Evolutionary conservation across 2,113 vertebrate genomes (phyloP), one percentile per base, ranked within the genome.

Genomic region (Eolophus roseicapilla): DNA sequence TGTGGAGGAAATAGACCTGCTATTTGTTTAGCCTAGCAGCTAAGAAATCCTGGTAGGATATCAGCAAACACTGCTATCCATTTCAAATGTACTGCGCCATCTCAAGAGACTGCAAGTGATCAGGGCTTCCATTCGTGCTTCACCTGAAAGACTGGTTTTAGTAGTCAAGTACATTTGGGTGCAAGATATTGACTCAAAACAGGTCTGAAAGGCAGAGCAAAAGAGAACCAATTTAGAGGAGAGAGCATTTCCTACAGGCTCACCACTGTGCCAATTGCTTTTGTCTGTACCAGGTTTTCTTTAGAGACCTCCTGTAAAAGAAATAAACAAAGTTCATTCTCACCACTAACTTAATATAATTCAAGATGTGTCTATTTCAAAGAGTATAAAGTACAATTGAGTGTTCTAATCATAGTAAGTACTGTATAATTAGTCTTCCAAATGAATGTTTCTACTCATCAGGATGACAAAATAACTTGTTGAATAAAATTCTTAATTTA

Each of bases 381-480:
- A 80, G 41, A 67, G 28, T 37, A 39, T 86, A 70, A 83, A 90
- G 52, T 95, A 89, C 57, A 90, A 86, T 81, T 94, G 78, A 63
- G 43, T 95, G 60, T 89, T 94, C 92, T 97, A 96, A 97, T 96
- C 96, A 95, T 90, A 96, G 59, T 84, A 90, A 97, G 68, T 76
- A 78, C 89, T 82, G 76, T 86, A 80, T 96, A 97, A 98, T 98
- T 98, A 97, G 93, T 97, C 92, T 95, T 97, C 85, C 93, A 97
- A 97, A 97, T 97, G 90, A 97, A 93, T 97, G 92, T 97, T 98
- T 98, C 95, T 62, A 95, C 93, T 97, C 94, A 96, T 94, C 82
- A 91, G 73, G 93, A 97, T 97, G 97, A 97, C 95, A 97, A 95
- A 97, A 97, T 97, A 97, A 97, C 97, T 97, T 96, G 97, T 97